These are phyloP conservation scores for Eriocheir sinensis DNA, from an alignment of 1,140 invertebrate genomes.

Conservation along the genomic window DNA sequence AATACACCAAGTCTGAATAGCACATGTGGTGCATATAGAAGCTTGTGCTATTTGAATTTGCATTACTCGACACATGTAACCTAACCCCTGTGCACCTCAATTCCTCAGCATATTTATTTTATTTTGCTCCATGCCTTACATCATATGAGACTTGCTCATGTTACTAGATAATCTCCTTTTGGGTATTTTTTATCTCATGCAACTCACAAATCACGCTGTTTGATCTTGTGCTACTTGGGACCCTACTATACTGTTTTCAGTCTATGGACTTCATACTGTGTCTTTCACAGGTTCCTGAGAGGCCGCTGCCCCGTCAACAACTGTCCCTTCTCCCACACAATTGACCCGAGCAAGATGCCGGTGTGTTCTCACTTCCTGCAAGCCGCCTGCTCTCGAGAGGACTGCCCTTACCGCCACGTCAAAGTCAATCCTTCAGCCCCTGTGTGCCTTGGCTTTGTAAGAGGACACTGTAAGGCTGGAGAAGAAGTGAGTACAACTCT, in stretches of 20 bases:
- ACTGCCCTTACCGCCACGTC: conserved; percentile 94
- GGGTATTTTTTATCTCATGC: too few species aligned
- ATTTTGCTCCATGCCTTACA: too few species aligned
- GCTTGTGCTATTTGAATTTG: neutral
- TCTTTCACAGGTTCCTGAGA: conserved; percentile 88
- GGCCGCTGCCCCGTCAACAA: conserved; percentile 89
- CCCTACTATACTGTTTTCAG: too few species aligned
- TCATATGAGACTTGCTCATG: neutral
- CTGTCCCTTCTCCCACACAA: conserved; percentile 92
- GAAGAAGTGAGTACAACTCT: conserved; percentile 82
- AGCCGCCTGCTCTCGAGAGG: conserved; percentile 89
- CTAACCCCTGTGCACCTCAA: too few species aligned
- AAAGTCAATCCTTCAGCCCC: conserved; percentile 91
- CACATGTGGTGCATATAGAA: neutral
- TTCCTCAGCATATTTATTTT: too few species aligned
- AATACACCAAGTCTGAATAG: too few species aligned
- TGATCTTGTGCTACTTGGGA: too few species aligned
- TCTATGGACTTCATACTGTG: too few species aligned
- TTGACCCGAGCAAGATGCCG: conserved; percentile 94
- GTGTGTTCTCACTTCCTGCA: conserved; percentile 94
- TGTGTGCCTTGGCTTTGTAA: conserved; percentile 91
- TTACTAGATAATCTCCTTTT: too few species aligned
- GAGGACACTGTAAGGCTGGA: conserved; percentile 91
- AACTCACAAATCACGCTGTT: too few species aligned
- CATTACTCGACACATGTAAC: too few species aligned